A percentile compares a stretch with the other conserved stretches of the same genome.
Evolutionary conservation across 2,888 invertebrate species (phyloP).

Genomic region (Smittia aterrima): DNA sequence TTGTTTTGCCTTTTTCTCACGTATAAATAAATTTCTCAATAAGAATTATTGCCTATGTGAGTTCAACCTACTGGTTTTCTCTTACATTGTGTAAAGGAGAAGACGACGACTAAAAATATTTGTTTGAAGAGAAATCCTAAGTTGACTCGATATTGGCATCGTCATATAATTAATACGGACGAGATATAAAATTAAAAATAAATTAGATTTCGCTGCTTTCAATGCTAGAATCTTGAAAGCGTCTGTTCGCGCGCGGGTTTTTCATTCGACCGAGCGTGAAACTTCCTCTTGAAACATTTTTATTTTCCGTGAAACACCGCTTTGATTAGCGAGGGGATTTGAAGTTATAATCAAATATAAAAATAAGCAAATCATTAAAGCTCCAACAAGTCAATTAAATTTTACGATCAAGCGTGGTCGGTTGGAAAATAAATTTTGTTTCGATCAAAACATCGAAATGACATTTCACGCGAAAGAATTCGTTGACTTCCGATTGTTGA

Average conservation of each 20-base stretch:
- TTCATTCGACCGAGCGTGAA: too few relatives aligned
- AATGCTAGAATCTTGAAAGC: not conserved
- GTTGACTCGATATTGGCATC: conserved; percentile 15
- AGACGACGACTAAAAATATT: conserved; percentile 23
- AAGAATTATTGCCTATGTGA: conserved; percentile 37
- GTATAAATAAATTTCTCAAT: not conserved
- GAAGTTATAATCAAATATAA: too few relatives aligned
- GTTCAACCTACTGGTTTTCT: conserved; percentile 18
- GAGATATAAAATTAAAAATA: conserved; percentile 22
- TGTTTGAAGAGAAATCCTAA: not conserved
- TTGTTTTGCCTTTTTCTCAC: not conserved
- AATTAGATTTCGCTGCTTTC: conserved; percentile 7
- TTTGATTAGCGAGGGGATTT: not conserved
- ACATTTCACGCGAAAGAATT: not conserved
- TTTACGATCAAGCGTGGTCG: too few relatives aligned
- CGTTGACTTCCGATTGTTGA: too few relatives aligned
- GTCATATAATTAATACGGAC: conserved; percentile 17
- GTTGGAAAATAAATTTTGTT: not conserved
- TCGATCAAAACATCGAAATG: not conserved
- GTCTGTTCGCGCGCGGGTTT: too few relatives aligned
- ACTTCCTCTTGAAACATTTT: not conserved
- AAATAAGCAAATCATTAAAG: too few relatives aligned
- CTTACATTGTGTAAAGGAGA: conserved; percentile 16
- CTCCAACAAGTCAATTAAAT: too few relatives aligned
- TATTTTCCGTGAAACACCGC: not conserved